Evolutionary conservation across 1,140 invertebrate species (phyloP).

Genomic region (Drosophila arawakana): DNA sequence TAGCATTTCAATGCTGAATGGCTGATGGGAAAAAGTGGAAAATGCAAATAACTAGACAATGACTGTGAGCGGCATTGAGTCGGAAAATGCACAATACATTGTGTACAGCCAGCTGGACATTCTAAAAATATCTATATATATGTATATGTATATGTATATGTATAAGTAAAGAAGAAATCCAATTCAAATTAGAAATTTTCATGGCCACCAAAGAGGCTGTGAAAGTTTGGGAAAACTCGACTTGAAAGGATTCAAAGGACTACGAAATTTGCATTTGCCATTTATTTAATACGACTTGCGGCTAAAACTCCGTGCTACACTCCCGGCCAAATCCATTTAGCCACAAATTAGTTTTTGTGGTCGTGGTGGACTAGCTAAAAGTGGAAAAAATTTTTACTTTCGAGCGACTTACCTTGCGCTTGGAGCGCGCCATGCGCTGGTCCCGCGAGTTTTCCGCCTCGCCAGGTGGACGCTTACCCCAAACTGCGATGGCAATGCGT

Average conservation of each 20-base stretch:
- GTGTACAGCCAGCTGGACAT: not conserved
- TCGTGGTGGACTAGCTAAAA: slow-evolving; percentile 45
- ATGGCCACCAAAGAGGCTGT: slow-evolving; percentile 15
- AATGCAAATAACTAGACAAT: slow-evolving; percentile 27
- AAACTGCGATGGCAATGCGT: slow-evolving; percentile 93
- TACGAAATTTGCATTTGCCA: slow-evolving; percentile 34
- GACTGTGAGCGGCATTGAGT: slow-evolving; percentile 20
- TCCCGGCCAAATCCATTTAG: slow-evolving; percentile 49
- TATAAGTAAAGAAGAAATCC: not conserved
- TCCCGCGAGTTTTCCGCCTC: slow-evolving; percentile 93
- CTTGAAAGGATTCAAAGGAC: slow-evolving; percentile 30
- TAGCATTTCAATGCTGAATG: slow-evolving; percentile 25
- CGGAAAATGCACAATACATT: slow-evolving; percentile 44
- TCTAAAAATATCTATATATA: slow-evolving; percentile 10
- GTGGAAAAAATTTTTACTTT: not conserved
- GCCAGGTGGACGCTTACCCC: slow-evolving; percentile 94
- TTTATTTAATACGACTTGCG: slow-evolving; percentile 45
- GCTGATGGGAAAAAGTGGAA: slow-evolving; percentile 6
- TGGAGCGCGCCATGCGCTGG: slow-evolving; percentile 92
- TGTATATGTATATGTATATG: too few relatives aligned
- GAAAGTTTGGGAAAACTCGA: too few relatives aligned
- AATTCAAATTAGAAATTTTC: slow-evolving; percentile 19
- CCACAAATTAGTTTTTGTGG: slow-evolving; percentile 75
- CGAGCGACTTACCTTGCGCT: slow-evolving; percentile 91
- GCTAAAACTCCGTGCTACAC: not conserved